phyloP scores from a whole-genome alignment of 2,888 invertebrate species.

The Entomobrya proxima region DNA sequence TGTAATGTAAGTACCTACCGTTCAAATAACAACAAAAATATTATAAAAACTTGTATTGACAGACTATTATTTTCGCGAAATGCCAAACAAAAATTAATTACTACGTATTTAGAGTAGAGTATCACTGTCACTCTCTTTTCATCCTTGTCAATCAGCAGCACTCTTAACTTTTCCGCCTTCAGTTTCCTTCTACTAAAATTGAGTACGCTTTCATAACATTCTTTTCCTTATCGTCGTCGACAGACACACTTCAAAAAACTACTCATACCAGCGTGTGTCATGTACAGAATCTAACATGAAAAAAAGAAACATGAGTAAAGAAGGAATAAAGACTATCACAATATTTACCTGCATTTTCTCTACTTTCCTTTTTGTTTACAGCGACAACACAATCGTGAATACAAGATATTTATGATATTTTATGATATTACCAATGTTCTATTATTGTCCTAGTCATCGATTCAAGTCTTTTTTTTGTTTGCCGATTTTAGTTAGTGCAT shows the following conservation, averaged over 20 bases:
- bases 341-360: background rate
- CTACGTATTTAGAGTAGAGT: background rate
- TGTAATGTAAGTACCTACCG: no score
- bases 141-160: background rate
- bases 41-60: no score
- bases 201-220: no score
- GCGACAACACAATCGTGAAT: background rate
- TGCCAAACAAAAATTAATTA: background rate
- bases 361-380: background rate
- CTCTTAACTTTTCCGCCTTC: background rate
- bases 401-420: background rate
- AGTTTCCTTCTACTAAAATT: background rate
- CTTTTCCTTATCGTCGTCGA: no score
- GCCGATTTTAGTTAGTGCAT: no score
- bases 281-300: no score
- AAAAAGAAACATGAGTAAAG: background rate
- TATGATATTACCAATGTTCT: background rate
- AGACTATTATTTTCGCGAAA: background rate
- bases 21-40: no score
- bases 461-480: constrained; percentile 12
- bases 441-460: constrained; percentile 30
- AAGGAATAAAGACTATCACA: background rate
- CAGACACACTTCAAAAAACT: no score
- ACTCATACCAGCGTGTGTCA: no score
- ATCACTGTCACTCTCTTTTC: background rate